A percentile compares a stretch with the other conserved stretches of the same genome.
These are phyloP conservation scores for Bovichtus variegatus DNA, from an alignment of 2,797 vertebrate genomes.

Conservation along the genomic window DNA sequence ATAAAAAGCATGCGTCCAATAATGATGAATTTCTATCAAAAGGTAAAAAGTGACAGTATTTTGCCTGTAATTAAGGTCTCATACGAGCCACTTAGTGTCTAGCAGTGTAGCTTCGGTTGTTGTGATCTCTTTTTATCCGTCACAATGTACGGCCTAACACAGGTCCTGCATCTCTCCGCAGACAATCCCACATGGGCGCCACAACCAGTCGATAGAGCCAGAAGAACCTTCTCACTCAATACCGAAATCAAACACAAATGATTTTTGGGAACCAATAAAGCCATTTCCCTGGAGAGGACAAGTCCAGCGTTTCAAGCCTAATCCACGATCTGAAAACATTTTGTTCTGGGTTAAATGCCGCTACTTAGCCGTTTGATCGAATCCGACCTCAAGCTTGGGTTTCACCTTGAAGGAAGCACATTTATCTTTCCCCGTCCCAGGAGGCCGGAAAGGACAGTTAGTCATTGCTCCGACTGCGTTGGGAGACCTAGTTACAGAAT, in stretches of 20 bases:
- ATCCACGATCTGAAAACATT: conserved; percentile 43
- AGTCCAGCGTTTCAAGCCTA: neutral
- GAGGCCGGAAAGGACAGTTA: conserved; percentile 40
- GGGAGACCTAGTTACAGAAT: conserved; percentile 34
- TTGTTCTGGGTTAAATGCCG: conserved; percentile 42
- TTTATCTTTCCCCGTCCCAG: conserved; percentile 42
- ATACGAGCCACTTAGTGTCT: neutral
- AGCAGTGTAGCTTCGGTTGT: conserved; percentile 8
- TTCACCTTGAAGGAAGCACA: conserved; percentile 54
- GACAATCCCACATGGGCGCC: neutral
- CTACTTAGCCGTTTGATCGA: conserved; percentile 15
- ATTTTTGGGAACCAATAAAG: conserved; percentile 3
- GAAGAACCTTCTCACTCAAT: conserved; percentile 26
- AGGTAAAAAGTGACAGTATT: neutral
- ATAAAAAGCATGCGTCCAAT: neutral
- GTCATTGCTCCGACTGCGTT: conserved; percentile 49
- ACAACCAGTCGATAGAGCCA: neutral
- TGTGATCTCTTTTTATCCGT: conserved; percentile 32
- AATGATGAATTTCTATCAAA: neutral
- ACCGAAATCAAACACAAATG: conserved; percentile 35
- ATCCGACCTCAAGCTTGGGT: conserved; percentile 37
- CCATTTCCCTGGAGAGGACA: neutral
- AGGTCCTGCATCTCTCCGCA: neutral
- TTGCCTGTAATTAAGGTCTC: conserved; percentile 4
- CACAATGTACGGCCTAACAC: conserved; percentile 7